phyloP scores from a whole-genome alignment of 2,113 vertebrate genomes.

The Gobiocypris rarus region DNA sequence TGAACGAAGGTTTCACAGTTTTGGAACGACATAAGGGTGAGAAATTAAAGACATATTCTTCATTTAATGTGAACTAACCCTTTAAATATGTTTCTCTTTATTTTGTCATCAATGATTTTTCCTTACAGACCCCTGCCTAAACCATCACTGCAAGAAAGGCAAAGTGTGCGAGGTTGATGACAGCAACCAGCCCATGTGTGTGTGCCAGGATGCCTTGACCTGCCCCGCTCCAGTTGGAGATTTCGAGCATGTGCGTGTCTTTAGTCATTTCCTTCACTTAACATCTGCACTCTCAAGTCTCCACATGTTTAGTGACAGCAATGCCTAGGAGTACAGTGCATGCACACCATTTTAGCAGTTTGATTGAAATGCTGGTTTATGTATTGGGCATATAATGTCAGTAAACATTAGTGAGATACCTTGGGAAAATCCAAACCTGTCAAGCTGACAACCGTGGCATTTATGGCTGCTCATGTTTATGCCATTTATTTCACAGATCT shows the following conservation, averaged over 20 bases:
- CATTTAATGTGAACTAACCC: no score
- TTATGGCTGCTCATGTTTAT: not conserved
- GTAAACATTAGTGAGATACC: not conserved
- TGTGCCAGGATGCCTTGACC: conserved; percentile 94
- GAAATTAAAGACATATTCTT: no score
- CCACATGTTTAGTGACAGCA: not conserved
- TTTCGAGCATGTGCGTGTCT: conserved; percentile 90
- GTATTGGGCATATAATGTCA: not conserved
- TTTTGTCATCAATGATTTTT: not conserved
- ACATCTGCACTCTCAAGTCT: conserved; percentile 1
- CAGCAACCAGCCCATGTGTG: conserved; percentile 92
- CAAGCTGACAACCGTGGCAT: not conserved
- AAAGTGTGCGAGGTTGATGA: conserved; percentile 97
- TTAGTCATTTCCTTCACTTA: not conserved
- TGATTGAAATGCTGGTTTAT: conserved; percentile 9
- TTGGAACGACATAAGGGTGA: no score
- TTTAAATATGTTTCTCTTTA: no score
- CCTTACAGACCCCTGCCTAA: conserved; percentile 87
- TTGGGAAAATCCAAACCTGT: not conserved
- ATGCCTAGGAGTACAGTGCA: not conserved
- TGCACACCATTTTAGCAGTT: not conserved
- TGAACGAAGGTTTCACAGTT: no score
- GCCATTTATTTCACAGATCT: conserved; percentile 78
- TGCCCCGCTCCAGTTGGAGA: conserved; percentile 83
- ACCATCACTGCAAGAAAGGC: conserved; percentile 97